These are phyloP conservation scores for Atrichornis clamosus DNA, from an alignment of 2,113 vertebrate genomes.

Conservation along the genomic window DNA sequence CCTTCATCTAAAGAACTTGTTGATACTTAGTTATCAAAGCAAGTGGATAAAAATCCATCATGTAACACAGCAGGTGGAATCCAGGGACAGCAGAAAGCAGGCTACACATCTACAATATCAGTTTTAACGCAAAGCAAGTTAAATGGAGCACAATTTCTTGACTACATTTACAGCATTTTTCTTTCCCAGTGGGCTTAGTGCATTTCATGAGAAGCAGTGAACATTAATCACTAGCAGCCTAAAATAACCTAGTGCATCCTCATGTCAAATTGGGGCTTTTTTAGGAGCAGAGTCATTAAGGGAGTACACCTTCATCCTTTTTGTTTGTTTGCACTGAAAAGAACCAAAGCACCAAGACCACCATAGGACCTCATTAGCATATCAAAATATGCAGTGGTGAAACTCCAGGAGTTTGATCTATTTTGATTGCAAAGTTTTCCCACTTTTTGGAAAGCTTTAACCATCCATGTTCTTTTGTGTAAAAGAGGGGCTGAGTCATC, in stretches of 20 bases:
- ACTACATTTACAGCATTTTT: background rate
- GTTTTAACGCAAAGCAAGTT: background rate
- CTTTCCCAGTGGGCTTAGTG: background rate
- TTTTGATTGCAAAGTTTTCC: background rate
- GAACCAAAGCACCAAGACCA: background rate
- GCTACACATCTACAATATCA: background rate
- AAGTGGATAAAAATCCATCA: background rate
- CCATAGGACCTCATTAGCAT: background rate
- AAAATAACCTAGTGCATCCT: background rate
- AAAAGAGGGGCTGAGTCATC: background rate
- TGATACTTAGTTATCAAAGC: background rate
- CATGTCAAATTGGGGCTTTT: background rate
- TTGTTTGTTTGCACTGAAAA: background rate
- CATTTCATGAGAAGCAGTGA: background rate
- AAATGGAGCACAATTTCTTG: background rate
- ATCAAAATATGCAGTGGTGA: background rate
- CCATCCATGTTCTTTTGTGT: background rate
- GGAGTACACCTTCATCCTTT: background rate
- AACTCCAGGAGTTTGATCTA: background rate
- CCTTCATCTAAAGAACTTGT: background rate
- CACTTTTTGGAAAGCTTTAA: conserved; percentile 16
- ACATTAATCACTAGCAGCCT: background rate
- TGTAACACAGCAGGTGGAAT: background rate
- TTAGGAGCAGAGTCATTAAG: background rate
- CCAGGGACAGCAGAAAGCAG: background rate